These are phyloP conservation scores for Eulemur mongoz DNA, from an alignment of 2,797 vertebrate genomes.

Conservation along the genomic window DNA sequence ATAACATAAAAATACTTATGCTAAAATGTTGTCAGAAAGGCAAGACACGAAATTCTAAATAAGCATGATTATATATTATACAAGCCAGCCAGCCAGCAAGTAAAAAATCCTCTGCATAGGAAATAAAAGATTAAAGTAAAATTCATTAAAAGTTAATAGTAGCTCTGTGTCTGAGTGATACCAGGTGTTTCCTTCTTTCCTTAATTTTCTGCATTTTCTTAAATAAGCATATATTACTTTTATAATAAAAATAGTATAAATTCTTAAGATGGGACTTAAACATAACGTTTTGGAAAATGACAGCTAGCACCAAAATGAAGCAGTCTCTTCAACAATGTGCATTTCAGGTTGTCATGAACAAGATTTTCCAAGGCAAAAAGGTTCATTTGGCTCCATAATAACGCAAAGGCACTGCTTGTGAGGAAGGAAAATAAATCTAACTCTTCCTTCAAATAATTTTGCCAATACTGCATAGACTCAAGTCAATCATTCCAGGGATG, in stretches of 20 bases:
- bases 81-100: neutral
- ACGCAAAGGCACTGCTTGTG: neutral
- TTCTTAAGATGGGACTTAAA: slow-evolving; percentile 19
- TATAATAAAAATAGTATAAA: neutral
- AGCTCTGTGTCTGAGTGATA: neutral
- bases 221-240: slow-evolving; percentile 36
- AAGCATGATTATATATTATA: slow-evolving; percentile 24
- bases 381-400: neutral
- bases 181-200: neutral
- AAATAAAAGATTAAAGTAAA: slow-evolving; percentile 12
- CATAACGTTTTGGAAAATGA: slow-evolving; percentile 41
- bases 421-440: slow-evolving; percentile 47
- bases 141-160: neutral
- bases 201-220: slow-evolving; percentile 31
- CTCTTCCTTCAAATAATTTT: neutral
- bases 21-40: slow-evolving; percentile 53
- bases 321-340: neutral
- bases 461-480: slow-evolving; percentile 36
- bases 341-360: neutral
- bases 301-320: slow-evolving; percentile 10
- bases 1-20: slow-evolving; percentile 26
- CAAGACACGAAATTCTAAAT: slow-evolving; percentile 55
- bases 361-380: slow-evolving; percentile 49
- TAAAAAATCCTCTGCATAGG: neutral
- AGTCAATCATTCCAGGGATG: slow-evolving; percentile 48